phyloP scores from a whole-genome alignment of 2,113 vertebrate species.

The Cynocephalus volans region DNA sequence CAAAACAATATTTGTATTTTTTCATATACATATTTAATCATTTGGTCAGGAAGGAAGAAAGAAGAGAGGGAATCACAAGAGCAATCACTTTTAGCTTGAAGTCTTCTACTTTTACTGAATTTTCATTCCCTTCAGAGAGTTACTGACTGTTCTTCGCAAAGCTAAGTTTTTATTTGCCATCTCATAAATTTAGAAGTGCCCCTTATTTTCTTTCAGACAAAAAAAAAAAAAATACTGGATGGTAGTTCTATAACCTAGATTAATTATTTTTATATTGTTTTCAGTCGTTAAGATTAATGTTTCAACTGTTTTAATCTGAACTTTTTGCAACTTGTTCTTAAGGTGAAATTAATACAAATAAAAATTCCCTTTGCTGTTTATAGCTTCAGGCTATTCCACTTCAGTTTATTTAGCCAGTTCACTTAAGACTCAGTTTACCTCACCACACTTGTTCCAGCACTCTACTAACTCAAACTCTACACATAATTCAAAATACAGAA shows the following conservation, averaged over 20 bases:
- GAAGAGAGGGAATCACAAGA: neutral
- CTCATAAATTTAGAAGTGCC: neutral
- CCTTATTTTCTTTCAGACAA: neutral
- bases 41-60: neutral
- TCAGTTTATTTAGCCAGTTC: neutral
- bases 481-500: neutral
- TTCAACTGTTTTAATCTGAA: slow-evolving; percentile 1
- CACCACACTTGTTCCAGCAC: neutral
- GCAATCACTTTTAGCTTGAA: neutral
- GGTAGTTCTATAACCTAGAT: neutral
- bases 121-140: neutral
- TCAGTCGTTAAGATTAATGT: neutral
- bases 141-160: neutral
- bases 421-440: neutral
- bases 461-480: neutral
- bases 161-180: neutral
- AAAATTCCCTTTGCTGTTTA: neutral
- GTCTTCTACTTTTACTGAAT: neutral
- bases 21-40: neutral
- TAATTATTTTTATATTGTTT: slow-evolving; percentile 12
- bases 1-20: neutral
- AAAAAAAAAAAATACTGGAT: neutral
- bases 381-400: neutral
- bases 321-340: neutral
- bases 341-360: neutral